Conservation (phyloP, 2,888 invertebrate genomes). For the Hyalella azteca region DNA sequence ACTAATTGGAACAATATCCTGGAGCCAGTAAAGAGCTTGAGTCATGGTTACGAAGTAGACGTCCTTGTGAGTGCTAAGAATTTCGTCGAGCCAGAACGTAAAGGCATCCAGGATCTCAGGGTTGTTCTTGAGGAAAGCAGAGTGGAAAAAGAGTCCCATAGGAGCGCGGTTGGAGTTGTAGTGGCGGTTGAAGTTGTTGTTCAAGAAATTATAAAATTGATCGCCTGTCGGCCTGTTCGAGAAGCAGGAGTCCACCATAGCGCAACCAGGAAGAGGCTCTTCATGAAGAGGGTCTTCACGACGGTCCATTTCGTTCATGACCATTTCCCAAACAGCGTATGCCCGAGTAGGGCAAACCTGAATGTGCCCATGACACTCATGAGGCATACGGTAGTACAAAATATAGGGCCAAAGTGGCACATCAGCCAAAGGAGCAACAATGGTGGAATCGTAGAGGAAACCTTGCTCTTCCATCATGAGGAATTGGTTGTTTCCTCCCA, state of each 20-base stretch:
- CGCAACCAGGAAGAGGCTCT: constrained; percentile 85
- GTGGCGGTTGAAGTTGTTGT: constrained; percentile 91
- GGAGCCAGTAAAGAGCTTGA: constrained; percentile 91
- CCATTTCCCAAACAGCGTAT: constrained; percentile 96
- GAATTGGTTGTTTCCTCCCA: constrained; percentile 95
- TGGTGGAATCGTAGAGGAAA: constrained; percentile 93
- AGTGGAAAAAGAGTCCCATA: constrained; percentile 89
- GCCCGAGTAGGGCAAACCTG: constrained; percentile 90
- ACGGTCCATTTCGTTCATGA: constrained; percentile 90
- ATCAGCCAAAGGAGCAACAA: constrained; percentile 87
- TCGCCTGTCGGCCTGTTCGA: constrained; percentile 90
- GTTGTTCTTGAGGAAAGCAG: constrained; percentile 90
- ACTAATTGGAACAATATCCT: constrained; percentile 82
- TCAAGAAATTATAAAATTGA: constrained; percentile 92
- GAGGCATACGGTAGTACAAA: constrained; percentile 96
- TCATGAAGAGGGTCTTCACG: constrained; percentile 89
- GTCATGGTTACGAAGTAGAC: constrained; percentile 95
- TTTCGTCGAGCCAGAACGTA: constrained; percentile 91
- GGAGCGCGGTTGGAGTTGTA: constrained; percentile 90
- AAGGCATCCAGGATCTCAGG: constrained; percentile 91
- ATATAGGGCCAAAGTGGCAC: constrained; percentile 98
- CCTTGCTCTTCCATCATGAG: constrained; percentile 97
- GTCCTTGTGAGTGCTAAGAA: constrained; percentile 82
- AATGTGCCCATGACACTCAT: constrained; percentile 88
- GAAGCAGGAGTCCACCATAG: constrained; percentile 89